Conservation (phyloP, 2,113 vertebrate genomes). For the Albula glossodonta region DNA sequence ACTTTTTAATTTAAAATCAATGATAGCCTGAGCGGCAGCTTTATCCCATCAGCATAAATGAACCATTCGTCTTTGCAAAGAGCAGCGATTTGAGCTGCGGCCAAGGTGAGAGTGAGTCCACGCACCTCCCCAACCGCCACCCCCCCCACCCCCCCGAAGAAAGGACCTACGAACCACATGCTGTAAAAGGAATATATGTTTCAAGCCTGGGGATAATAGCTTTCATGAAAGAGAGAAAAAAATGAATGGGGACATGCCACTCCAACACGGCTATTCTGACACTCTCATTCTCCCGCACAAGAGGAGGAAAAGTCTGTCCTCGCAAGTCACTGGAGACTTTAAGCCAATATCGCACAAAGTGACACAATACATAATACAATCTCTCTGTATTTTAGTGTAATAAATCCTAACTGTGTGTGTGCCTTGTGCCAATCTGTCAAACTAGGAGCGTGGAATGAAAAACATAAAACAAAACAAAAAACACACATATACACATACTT, state of each 20-base stretch:
- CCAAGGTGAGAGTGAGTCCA: slow-evolving; percentile 54
- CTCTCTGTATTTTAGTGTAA: background rate
- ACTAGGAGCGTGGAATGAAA: no score
- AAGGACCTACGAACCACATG: background rate
- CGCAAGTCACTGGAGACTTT: background rate
- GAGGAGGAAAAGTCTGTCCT: background rate
- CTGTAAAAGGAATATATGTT: slow-evolving; percentile 25
- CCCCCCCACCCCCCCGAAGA: background rate
- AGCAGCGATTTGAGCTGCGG: slow-evolving; percentile 44
- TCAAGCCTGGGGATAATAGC: slow-evolving; percentile 36
- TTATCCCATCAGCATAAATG: slow-evolving; percentile 63
- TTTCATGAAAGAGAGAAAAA: background rate
- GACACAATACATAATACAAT: background rate
- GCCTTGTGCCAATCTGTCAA: no score
- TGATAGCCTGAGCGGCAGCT: slow-evolving; percentile 63
- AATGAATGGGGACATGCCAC: background rate
- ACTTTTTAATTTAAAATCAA: slow-evolving; percentile 80
- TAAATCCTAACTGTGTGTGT: background rate
- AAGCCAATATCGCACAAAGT: background rate
- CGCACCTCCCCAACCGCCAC: background rate
- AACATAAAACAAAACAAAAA: no score
- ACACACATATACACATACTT: no score
- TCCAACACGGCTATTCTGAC: background rate
- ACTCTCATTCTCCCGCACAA: background rate
- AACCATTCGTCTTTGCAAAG: slow-evolving; percentile 66